phyloP scores from a whole-genome alignment of 37 sponge, comb jelly and placozoan species.

The Cliona cf. orientalis region DNA sequence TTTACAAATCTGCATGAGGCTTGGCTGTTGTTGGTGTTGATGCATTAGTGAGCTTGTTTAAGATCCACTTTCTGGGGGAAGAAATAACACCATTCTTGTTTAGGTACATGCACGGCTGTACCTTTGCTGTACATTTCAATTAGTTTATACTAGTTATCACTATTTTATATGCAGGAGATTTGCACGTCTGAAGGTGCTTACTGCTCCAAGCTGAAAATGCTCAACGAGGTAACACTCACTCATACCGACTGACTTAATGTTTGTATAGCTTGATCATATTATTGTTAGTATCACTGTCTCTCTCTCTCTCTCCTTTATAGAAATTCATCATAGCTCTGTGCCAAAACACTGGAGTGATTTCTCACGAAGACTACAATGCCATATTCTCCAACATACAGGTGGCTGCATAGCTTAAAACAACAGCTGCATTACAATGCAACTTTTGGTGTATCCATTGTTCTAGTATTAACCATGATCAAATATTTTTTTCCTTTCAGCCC shows the following conservation, averaged over 20 bases:
- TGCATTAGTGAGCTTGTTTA: too few species aligned
- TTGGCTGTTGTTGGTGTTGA: too few species aligned
- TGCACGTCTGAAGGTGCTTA: conserved; percentile 75
- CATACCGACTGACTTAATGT: not conserved
- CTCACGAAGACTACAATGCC: conserved; percentile 64
- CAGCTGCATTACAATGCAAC: not conserved
- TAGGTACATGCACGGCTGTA: too few species aligned
- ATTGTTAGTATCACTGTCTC: not conserved
- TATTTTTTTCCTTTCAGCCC: conserved; percentile 50
- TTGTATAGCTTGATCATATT: not conserved
- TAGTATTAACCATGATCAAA: not conserved
- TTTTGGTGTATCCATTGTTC: not conserved
- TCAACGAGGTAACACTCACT: conserved; percentile 67
- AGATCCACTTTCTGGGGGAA: too few species aligned
- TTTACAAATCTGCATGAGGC: too few species aligned
- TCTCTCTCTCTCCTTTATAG: conserved; percentile 22
- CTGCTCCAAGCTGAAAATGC: conserved; percentile 52
- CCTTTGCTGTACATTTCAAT: too few species aligned
- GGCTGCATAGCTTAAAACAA: not conserved
- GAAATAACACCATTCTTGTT: too few species aligned
- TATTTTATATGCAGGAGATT: conserved; percentile 63
- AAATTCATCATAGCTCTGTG: conserved; percentile 56
- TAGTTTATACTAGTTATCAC: not conserved
- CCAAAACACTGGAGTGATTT: conserved; percentile 33
- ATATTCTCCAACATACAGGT: conserved; percentile 72